Conservation (phyloP, 2,797 vertebrate genomes). For the Pygocentrus nattereri region DNA sequence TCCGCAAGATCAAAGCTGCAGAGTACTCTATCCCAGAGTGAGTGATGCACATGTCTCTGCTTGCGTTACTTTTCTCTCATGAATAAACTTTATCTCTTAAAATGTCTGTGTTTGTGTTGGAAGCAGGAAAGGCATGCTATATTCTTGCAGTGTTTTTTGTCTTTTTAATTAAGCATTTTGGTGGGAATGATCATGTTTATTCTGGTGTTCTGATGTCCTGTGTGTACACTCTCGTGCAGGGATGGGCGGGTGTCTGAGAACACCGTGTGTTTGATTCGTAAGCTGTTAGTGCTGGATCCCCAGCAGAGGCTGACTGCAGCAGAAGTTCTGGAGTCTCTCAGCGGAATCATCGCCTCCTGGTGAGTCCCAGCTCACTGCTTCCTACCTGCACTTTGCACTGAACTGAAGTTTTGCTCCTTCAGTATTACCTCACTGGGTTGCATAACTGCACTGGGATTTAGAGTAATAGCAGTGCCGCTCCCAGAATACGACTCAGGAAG, state of each 20-base stretch:
- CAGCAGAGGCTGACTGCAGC: slow-evolving; percentile 94
- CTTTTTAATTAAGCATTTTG: not conserved
- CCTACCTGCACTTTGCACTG: not conserved
- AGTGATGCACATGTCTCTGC: slow-evolving; percentile 68
- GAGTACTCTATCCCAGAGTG: slow-evolving; percentile 99
- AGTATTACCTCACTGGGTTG: not conserved
- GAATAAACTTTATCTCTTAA: not conserved
- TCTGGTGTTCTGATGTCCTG: not conserved
- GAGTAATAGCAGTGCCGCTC: not conserved
- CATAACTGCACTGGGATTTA: slow-evolving; percentile 22
- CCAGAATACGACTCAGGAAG: not conserved
- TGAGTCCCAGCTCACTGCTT: slow-evolving; percentile 64
- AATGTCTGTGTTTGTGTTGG: not conserved
- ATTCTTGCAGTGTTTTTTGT: not conserved
- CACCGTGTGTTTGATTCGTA: slow-evolving; percentile 97
- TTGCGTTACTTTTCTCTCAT: not conserved
- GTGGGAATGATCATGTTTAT: not conserved
- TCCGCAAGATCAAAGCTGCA: slow-evolving; percentile 99
- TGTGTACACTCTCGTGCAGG: slow-evolving; percentile 69
- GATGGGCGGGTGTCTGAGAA: slow-evolving; percentile 97
- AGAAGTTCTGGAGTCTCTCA: slow-evolving; percentile 94
- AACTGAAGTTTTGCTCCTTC: not conserved
- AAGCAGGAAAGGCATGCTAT: no score
- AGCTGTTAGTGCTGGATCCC: slow-evolving; percentile 95
- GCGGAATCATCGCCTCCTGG: slow-evolving; percentile 96